These are phyloP conservation scores for Micropoecilia bifurca DNA, from an alignment of 2,797 vertebrate genomes.

Conservation along the genomic window DNA sequence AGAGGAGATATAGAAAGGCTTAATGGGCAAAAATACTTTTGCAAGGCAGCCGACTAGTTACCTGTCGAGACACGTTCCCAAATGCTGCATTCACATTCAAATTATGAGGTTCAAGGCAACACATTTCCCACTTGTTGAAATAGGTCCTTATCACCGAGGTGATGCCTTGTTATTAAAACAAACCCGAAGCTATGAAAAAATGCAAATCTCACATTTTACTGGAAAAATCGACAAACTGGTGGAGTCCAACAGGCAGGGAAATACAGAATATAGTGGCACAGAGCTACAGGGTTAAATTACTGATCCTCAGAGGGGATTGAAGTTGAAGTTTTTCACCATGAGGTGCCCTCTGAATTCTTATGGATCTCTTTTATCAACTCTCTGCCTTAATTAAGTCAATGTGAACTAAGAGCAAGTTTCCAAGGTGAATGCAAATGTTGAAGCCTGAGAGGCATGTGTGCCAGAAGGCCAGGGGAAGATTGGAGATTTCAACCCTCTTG, in stretches of 20 bases:
- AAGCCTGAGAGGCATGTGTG: conserved; percentile 42
- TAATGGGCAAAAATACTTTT: not conserved
- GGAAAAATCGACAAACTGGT: conserved; percentile 18
- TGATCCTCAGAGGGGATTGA: conserved; percentile 28
- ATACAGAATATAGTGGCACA: conserved; percentile 7
- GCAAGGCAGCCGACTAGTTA: conserved; percentile 17
- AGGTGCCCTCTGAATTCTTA: conserved; percentile 32
- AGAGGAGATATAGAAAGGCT: not conserved
- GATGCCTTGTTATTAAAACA: conserved; percentile 49
- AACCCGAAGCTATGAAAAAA: conserved; percentile 48
- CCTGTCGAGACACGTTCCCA: conserved; percentile 47
- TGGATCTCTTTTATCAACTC: conserved; percentile 56
- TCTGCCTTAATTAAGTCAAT: conserved; percentile 74
- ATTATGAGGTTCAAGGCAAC: conserved; percentile 38
- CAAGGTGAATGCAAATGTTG: conserved; percentile 71
- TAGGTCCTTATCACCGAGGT: conserved; percentile 37
- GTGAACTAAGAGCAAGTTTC: conserved; percentile 65
- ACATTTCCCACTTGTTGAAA: conserved; percentile 35
- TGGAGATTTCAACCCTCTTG: conserved; percentile 3
- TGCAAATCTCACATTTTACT: conserved; percentile 37
- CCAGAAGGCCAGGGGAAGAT: conserved; percentile 14
- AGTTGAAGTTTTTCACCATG: conserved; percentile 36
- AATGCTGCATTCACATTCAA: conserved; percentile 23
- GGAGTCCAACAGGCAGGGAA: conserved; percentile 5
- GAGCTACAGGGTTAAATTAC: conserved; percentile 53